Percentiles rank a stretch among this genome's conserved stretches.
Conservation (phyloP, 1,140 invertebrate genomes). For the Prorops nasuta region DNA sequence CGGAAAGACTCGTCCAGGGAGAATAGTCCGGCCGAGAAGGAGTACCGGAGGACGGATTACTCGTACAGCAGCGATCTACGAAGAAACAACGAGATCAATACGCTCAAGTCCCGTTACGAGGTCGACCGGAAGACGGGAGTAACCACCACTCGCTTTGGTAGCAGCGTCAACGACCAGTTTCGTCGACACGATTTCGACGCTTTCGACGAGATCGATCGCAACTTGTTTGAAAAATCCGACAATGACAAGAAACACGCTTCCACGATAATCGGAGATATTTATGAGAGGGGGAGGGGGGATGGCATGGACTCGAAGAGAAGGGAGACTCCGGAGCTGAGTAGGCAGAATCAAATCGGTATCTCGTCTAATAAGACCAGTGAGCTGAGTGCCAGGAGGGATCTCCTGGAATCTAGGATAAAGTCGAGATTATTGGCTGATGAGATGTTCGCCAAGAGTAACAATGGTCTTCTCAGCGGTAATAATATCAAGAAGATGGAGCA, state of each 20-base stretch:
- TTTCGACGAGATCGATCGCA: conserved; percentile 40
- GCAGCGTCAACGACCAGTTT: conserved; percentile 17
- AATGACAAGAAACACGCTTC: conserved; percentile 51
- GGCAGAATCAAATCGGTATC: conserved; percentile 27
- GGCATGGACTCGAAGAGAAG: conserved; percentile 65
- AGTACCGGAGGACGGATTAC: conserved; percentile 42
- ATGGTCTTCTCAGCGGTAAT: conserved; percentile 30
- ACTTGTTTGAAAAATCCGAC: conserved; percentile 40
- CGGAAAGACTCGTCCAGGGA: conserved; percentile 55
- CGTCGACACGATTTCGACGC: conserved; percentile 39
- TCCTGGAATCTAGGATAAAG: conserved; percentile 72
- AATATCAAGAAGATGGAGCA: conserved; percentile 44
- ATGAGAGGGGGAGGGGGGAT: conserved; percentile 63
- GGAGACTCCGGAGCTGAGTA: conserved; percentile 40
- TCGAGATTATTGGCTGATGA: conserved; percentile 57
- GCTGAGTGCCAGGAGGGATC: conserved; percentile 68
- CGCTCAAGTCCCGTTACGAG: conserved; percentile 40
- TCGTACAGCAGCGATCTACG: conserved; percentile 38
- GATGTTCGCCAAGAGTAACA: conserved; percentile 41
- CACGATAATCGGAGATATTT: conserved; percentile 55
- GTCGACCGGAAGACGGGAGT: conserved; percentile 29
- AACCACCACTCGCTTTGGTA: conserved; percentile 25
- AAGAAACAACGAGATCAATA: conserved; percentile 49
- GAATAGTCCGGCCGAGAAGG: conserved; percentile 52
- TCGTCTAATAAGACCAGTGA: conserved; percentile 56